These are phyloP conservation scores for Stenichneumon culpator DNA, from an alignment of 2,888 invertebrate species.

Conservation along the genomic window DNA sequence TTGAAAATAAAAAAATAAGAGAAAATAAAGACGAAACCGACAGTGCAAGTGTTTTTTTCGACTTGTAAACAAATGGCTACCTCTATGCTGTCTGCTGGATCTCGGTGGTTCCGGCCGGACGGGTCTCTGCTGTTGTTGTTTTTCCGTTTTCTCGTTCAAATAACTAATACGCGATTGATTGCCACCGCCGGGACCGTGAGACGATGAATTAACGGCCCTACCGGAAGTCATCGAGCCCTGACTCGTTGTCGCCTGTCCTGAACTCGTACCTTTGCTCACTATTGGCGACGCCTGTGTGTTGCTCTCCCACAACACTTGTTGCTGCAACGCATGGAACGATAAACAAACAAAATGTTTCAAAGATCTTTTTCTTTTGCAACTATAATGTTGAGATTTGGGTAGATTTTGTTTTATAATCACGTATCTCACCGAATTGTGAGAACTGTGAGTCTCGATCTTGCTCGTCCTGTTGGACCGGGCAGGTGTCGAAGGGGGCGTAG, in stretches of 20 bases:
- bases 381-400: neutral
- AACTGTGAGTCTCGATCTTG: constrained; percentile 80
- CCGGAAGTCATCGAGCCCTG: constrained; percentile 82
- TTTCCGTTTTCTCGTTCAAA: constrained; percentile 81
- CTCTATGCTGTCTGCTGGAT: constrained; percentile 80
- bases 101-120: constrained; percentile 78
- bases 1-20: neutral
- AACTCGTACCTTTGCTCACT: constrained; percentile 81
- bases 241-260: constrained; percentile 82
- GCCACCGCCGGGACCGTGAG: constrained; percentile 64
- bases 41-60: neutral
- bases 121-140: constrained; percentile 74
- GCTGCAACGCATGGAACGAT: constrained; percentile 70
- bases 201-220: constrained; percentile 77
- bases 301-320: constrained; percentile 82
- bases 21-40: neutral
- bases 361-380: neutral
- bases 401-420: neutral
- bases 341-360: neutral
- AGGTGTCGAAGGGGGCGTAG: constrained; percentile 85
- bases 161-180: constrained; percentile 81
- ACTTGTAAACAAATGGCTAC: constrained; percentile 69
- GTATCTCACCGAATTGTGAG: constrained; percentile 76
- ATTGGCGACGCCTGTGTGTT: constrained; percentile 80
- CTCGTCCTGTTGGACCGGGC: constrained; percentile 78